Conservation (phyloP, 2,888 invertebrate species). For the Morinoia aosen region DNA sequence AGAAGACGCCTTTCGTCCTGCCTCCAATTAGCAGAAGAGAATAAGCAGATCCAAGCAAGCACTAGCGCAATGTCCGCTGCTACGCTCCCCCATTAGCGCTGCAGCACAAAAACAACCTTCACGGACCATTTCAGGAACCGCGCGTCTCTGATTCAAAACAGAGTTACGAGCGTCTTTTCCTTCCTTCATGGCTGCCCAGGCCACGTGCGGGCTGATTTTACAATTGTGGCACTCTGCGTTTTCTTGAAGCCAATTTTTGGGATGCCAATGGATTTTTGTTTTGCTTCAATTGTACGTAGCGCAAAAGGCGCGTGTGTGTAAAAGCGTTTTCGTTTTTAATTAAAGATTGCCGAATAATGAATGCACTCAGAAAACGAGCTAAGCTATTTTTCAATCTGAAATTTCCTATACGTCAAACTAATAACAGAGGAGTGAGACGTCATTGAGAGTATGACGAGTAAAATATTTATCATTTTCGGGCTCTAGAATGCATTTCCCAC, state of each 20-base stretch:
- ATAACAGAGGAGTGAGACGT: neutral
- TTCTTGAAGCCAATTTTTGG: neutral
- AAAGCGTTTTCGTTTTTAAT: neutral
- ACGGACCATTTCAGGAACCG: neutral
- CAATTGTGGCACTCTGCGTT: neutral
- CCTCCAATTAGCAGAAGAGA: neutral
- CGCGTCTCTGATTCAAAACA: neutral
- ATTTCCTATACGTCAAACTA: neutral
- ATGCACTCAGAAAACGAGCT: neutral
- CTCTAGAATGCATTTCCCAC: neutral
- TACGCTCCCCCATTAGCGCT: neutral
- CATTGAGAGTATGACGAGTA: no score
- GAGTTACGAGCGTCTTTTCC: conserved; percentile 28
- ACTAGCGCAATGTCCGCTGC: neutral
- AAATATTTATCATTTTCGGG: no score
- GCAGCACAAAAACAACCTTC: neutral
- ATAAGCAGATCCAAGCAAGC: neutral
- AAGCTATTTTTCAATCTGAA: neutral
- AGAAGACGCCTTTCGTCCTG: neutral
- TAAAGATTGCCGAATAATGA: neutral
- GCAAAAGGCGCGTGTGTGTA: neutral
- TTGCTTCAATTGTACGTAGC: neutral
- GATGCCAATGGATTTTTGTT: neutral
- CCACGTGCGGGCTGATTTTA: neutral
- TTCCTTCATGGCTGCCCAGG: conserved; percentile 13